Evolutionary conservation across 2,113 vertebrate genomes (phyloP), one percentile per base, ranked within the genome.

Genomic region (Pagrus major): DNA sequence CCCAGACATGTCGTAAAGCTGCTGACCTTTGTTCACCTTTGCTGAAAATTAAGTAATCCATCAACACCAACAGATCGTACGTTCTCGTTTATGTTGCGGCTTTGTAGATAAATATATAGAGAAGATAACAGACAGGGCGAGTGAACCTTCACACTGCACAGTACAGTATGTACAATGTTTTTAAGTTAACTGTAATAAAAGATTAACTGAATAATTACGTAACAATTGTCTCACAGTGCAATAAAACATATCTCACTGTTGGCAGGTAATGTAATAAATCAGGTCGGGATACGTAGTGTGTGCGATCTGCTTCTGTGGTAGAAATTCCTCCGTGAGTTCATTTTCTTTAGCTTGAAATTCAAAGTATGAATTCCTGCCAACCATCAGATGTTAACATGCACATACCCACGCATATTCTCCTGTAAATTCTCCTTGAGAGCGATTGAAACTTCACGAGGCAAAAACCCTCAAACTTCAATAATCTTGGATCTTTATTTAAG

Each of bases 121-220:
- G 21, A 44, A n/a, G 47, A 37, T 35, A 66, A 47, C 18, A 47
- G 12, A 42, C 21, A 35, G 31, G 18, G 4, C 1, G 96, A 96
- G 80, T 97, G 96, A 96, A 97, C 96, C 77, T 96, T 97, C 88
- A 97, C 23, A 39, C 20, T 9, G 20, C 35, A 20, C 25, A 54
- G 58, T 44, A 20, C 25, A 54, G 58, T 11, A 0, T 21, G n/a
- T 44, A 20, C 25, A 54, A 61, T 11, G 1, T 21, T 8, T 20
- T 21, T 49, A 23, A 44, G 37, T 29, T 55, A 16, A 20, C 16
- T 20, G 27, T 12, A 29, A 27, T 56, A 31, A 74, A 29, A 46
- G 11, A 31, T 41, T 6, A 61, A 31, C 2, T 46, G 6, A 61
- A 37, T 25, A 1, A 18, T 21, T 29, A 70, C 6, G 27, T 47